Conservation (phyloP, 2,797 vertebrate genomes). For the Halcyon chelicuti region DNA sequence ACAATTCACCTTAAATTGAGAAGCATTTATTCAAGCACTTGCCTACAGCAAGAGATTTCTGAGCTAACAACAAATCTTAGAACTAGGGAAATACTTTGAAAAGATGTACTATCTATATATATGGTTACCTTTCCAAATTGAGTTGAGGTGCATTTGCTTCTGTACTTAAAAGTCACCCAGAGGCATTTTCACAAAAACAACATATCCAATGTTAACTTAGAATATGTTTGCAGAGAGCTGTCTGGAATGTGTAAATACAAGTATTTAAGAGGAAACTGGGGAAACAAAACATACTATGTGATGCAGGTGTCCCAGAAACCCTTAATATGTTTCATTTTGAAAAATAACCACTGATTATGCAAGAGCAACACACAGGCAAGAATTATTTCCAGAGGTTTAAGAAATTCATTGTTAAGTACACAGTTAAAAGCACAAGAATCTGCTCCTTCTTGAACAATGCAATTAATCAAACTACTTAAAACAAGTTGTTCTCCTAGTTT, state of each 20-base stretch:
- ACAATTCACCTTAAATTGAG: background rate
- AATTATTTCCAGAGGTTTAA: background rate
- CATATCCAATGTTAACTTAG: background rate
- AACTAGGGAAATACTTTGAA: background rate
- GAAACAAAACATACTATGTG: background rate
- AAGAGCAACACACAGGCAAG: background rate
- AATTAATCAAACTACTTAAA: background rate
- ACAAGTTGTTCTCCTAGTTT: background rate
- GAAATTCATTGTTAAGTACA: background rate
- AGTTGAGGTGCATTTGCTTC: background rate
- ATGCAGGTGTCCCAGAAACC: background rate
- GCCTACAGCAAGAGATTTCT: background rate
- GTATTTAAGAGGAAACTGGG: background rate
- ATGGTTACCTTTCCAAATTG: background rate
- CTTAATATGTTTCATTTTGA: background rate
- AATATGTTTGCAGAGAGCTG: background rate
- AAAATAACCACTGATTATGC: background rate
- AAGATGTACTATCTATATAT: background rate
- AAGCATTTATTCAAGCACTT: background rate
- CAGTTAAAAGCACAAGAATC: constrained; percentile 1
- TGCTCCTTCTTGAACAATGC: background rate
- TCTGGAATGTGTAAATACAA: background rate
- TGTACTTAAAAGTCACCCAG: background rate
- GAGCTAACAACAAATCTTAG: background rate
- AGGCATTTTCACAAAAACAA: background rate